Conservation (phyloP, 2,888 invertebrate genomes). For the Hydrotaea cyrtoneurina region DNA sequence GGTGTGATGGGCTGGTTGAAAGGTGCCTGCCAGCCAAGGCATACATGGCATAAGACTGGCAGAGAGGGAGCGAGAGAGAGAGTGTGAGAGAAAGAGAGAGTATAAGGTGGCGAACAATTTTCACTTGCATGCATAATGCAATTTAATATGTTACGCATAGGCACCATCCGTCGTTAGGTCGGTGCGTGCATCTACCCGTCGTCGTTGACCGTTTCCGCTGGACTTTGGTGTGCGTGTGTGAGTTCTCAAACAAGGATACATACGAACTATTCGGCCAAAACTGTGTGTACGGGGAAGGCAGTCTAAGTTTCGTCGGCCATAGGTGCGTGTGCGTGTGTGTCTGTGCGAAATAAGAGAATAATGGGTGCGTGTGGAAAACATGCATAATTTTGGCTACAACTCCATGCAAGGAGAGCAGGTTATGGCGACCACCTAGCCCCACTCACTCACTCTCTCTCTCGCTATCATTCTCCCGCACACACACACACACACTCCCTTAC, state of each 20-base stretch:
- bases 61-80: not conserved
- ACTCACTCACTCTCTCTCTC: conserved; percentile 22
- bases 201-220: conserved; percentile 15
- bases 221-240: conserved; percentile 37
- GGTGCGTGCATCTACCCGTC: conserved; percentile 17
- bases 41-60: not conserved
- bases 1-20: not conserved
- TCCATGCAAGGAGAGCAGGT: not conserved
- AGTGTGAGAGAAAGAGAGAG: conserved; percentile 40
- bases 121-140: conserved; percentile 71
- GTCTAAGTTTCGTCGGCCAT: not conserved
- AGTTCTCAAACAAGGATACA: not conserved
- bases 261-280: conserved; percentile 17
- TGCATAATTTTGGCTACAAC: conserved; percentile 70
- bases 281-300: not conserved
- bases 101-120: conserved; percentile 69
- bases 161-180: conserved; percentile 11
- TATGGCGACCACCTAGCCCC: not conserved
- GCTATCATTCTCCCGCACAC: conserved; percentile 3
- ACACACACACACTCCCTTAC: conserved; percentile 3
- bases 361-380: conserved; percentile 76
- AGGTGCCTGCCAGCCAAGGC: not conserved
- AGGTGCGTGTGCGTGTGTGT: not conserved
- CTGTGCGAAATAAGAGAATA: conserved; percentile 65
- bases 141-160: conserved; percentile 70